Evolutionary conservation across 1,140 invertebrate genomes (phyloP), one percentile per base, ranked within the genome.

Genomic region (Ostrea denselamellosa): DNA sequence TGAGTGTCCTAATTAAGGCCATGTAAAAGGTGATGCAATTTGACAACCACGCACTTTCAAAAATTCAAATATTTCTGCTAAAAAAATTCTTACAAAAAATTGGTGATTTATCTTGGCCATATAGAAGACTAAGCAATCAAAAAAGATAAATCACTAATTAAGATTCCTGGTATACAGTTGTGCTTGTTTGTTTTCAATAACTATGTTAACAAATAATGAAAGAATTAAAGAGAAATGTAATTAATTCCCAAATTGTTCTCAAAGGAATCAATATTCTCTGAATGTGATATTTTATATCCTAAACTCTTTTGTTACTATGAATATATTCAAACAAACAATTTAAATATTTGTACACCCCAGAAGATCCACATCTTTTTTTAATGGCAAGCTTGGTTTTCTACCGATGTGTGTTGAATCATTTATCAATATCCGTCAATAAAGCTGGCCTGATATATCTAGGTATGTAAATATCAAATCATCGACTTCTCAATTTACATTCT

Each of bases 381-480:
- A 77, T 77, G 68, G 68, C 68, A 10, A 77, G 25, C 22, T 77
- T 10, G 28, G 68, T 34, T 77, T 77, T 77, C 68, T 62, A n/a
- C 56, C 17, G 56, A 77, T 22, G 22, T 8, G 22, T 10, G 25
- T 25, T 77, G 68, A 77, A 77, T 77, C 14, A 77, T 77, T 77
- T 77, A 77, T 77, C 68, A 77, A 77, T 77, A 28, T 25, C 68
- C 28, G 68, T 77, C 68, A 77, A 77, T 77, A 77, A 28, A 28
- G 14, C 28, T 77, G 68, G 68, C 68, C 68, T 77, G 68, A 28
- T 77, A 77, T 77, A 77, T 77, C 28, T 77, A 77, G 68, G 68
- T 77, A 77, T 77, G 68, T 77, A 77, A 77, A 77, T 77, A 77
- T 77, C 22, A 77, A 77, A 77, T 77, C 25, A 77, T 77, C 68